Evolutionary conservation across 2,888 invertebrate species (phyloP), one percentile per base, ranked within the genome.

Genomic region (Laspeyria flexula): DNA sequence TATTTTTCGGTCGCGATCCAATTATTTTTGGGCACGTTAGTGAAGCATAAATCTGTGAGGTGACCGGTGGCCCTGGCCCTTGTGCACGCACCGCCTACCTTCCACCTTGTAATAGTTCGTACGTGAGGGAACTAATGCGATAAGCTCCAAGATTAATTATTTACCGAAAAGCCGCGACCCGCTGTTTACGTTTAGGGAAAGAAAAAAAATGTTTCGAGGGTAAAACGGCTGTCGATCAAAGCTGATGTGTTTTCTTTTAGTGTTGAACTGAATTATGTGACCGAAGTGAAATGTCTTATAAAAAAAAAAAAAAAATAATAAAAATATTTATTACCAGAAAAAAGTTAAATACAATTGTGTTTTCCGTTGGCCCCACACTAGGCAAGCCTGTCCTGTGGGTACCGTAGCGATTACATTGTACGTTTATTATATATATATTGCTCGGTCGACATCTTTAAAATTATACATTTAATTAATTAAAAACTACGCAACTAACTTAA

Each of bases 11-110:
- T 84, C 81, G 81, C 81, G 73, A 83, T 86, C 89, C 90, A 90
- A 90, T 91, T 90, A 90, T 90, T 91, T 90, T 86, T 81, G 84
- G 88, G 85, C 85, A 83, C 80, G 87, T 83, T 87, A 84, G 83
- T 83, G 79, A 75, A 71, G 81, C 81, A 89, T 86, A 85, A 88
- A 87, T 87, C 87, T 85, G 82, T 75, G 73, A 66, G 61, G 52
- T 56, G 49, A 49, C 5, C 45, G 39, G 31, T 33, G 51, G 51
- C 27, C 38, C 57, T 48, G 59, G 45, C 59, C 67, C 69, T 65
- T 65, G 77, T 77, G 76, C 77, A 78, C 79, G 76, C 68, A 65
- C 65, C 63, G 63, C 48, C 49, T 49, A 51, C 33, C 64, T 58
- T 58, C 62, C 59, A 73, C 66, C 68, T 71, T 57, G 72, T 76